Percentiles rank a stretch among this genome's conserved stretches.
Evolutionary conservation across 2,888 invertebrate genomes (phyloP).

Genomic region (Andricus curvator): DNA sequence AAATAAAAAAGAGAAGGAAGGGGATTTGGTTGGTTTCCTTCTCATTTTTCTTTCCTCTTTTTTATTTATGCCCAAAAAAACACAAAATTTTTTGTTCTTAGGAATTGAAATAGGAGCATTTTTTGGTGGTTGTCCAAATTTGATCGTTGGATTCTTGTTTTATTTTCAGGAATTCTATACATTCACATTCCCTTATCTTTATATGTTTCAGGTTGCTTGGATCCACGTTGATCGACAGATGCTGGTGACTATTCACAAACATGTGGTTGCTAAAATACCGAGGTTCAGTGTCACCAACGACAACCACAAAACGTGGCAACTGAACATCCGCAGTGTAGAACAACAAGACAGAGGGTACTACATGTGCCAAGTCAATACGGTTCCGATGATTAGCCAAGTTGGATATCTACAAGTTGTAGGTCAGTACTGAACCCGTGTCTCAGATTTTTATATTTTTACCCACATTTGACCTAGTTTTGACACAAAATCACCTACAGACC

Average conservation of each 20-base stretch:
- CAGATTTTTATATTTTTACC: too few species aligned
- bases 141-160: too few species aligned
- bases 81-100: too few species aligned
- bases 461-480: too few species aligned
- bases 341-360: conserved; percentile 94
- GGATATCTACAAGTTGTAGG: conserved; percentile 96
- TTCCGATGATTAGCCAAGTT: conserved; percentile 97
- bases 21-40: too few species aligned
- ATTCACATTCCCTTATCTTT: conserved; percentile 36
- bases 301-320: conserved; percentile 94
- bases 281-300: conserved; percentile 94
- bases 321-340: conserved; percentile 94
- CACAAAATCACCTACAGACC: too few species aligned
- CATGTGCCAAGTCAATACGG: conserved; percentile 94
- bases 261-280: conserved; percentile 94
- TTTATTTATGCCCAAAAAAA: too few species aligned
- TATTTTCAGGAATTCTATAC: too few species aligned
- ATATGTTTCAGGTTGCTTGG: conserved; percentile 90
- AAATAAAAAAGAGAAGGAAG: too few species aligned
- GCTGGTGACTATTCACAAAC: conserved; percentile 94
- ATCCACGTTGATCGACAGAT: conserved; percentile 96
- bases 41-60: too few species aligned
- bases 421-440: conserved; percentile 78
- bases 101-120: too few species aligned
- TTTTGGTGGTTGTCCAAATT: too few species aligned